A percentile compares a stretch with the other conserved stretches of the same genome.
These are phyloP conservation scores for Vulpes lagopus DNA, from an alignment of 2,113 vertebrate species.

Conservation along the genomic window DNA sequence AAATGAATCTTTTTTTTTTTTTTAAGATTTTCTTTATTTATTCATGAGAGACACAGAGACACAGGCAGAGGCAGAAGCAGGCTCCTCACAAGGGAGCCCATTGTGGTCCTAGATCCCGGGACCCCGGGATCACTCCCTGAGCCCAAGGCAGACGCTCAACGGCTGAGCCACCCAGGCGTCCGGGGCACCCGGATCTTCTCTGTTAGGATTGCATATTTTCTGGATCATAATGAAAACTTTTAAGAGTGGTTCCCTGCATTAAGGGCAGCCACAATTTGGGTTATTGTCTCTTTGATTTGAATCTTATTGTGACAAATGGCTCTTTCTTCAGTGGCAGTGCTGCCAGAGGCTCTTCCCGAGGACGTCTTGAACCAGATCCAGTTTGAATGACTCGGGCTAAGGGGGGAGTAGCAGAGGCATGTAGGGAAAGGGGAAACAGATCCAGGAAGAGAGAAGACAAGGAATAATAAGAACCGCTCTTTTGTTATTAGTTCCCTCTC, in stretches of 20 bases:
- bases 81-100: no score
- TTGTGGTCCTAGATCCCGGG: no score
- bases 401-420: background rate
- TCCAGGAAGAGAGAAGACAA: background rate
- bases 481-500: background rate
- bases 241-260: background rate
- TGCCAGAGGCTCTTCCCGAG: background rate
- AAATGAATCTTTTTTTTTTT: background rate
- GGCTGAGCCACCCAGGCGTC: no score
- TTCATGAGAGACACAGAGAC: no score
- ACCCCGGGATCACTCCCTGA: no score
- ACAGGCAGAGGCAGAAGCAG: no score
- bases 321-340: background rate
- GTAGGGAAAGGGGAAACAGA: background rate
- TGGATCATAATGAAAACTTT: background rate
- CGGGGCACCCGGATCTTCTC: background rate
- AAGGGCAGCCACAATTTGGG: background rate
- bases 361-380: background rate
- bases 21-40: no score
- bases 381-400: background rate
- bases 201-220: background rate
- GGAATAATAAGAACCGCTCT: background rate
- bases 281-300: background rate
- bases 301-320: background rate
- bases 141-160: background rate